A percentile compares a stretch with the other conserved stretches of the same genome.
These are phyloP conservation scores for Stratiomys singularior DNA, from an alignment of 2,888 invertebrate genomes.

Conservation along the genomic window DNA sequence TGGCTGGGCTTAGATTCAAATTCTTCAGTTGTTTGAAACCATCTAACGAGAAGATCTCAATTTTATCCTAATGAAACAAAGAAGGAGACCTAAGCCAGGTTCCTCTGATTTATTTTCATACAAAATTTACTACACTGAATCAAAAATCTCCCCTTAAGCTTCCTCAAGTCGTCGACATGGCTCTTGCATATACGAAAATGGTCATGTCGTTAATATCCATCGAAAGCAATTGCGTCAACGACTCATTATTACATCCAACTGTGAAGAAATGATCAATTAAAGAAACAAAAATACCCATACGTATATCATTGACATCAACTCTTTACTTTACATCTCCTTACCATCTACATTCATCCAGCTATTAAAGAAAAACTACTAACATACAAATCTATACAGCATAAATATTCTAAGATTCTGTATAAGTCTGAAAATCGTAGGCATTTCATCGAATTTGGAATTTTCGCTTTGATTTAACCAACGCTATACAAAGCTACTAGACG, in stretches of 20 bases:
- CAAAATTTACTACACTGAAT: too few species aligned
- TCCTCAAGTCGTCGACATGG: constrained; percentile 5
- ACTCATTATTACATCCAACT: constrained; percentile 19
- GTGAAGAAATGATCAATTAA: constrained; percentile 27
- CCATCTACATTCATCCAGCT: not conserved
- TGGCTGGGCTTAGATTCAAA: too few species aligned
- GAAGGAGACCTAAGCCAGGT: too few species aligned
- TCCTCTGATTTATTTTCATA: too few species aligned
- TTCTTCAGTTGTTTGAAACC: too few species aligned
- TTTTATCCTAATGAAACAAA: too few species aligned
- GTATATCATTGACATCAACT: not conserved
- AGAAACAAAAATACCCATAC: not conserved
- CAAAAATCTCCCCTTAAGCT: not conserved
- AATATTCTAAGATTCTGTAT: not conserved
- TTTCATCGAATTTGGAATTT: constrained; percentile 22
- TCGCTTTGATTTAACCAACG: not conserved
- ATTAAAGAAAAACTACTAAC: not conserved
- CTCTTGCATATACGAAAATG: not conserved
- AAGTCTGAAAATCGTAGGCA: constrained; percentile 5
- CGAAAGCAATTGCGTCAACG: constrained; percentile 28
- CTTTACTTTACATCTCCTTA: not conserved
- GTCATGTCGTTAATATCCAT: constrained; percentile 1
- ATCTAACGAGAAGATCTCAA: too few species aligned
- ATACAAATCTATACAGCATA: not conserved
- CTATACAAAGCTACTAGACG: not conserved